These are phyloP conservation scores for Otis tarda DNA, from an alignment of 2,113 vertebrate genomes.

Conservation along the genomic window DNA sequence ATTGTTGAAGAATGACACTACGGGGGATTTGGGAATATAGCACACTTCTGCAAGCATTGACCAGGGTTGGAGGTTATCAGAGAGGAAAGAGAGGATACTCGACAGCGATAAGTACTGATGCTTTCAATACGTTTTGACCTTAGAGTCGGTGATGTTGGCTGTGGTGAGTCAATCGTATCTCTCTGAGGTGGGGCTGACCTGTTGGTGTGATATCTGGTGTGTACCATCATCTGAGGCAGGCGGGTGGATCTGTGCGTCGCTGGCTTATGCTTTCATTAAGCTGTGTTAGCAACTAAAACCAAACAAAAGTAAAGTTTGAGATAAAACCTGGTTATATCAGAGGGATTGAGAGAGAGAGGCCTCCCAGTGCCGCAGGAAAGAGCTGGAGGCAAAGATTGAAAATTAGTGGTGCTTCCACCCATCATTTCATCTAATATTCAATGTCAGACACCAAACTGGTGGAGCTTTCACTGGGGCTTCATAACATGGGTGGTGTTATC, in stretches of 20 bases:
- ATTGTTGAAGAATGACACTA: background rate
- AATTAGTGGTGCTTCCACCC: background rate
- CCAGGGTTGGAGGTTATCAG: background rate
- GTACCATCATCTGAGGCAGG: background rate
- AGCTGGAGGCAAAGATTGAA: background rate
- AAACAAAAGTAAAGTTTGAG: background rate
- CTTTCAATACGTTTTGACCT: background rate
- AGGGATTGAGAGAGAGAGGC: background rate
- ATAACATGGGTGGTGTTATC: background rate
- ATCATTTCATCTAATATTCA: accelerated
- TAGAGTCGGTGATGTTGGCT: background rate
- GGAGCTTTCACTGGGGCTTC: background rate
- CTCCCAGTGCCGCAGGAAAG: background rate
- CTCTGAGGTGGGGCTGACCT: background rate
- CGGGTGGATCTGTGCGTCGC: background rate
- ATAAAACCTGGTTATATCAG: background rate
- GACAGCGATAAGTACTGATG: background rate
- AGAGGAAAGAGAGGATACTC: background rate
- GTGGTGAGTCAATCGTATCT: background rate
- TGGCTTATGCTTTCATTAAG: background rate
- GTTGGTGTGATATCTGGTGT: background rate
- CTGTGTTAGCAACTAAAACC: constrained; percentile 40
- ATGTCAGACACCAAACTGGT: accelerated
- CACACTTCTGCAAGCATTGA: background rate
- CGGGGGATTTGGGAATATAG: background rate